Evolutionary conservation across 2,797 vertebrate species (phyloP), one percentile per base, ranked within the genome.

Genomic region (Adrianichthys oophorus): DNA sequence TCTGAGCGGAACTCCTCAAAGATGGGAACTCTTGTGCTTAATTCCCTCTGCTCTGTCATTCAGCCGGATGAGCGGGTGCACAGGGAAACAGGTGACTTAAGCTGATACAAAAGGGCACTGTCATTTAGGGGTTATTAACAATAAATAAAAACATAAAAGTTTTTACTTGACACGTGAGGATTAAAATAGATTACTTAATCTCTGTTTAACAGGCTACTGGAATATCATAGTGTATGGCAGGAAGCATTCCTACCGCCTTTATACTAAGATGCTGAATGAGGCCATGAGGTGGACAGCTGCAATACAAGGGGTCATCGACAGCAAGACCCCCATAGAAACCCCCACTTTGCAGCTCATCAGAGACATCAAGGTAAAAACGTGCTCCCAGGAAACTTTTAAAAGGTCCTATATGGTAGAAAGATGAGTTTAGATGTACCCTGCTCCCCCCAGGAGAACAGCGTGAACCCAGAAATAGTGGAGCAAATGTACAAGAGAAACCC

Each of bases 401-500:
- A 29, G 26, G 5, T 5, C 26, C 7, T 6, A 7, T 6, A 29
- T 1, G 2, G 0, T 1, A 29, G 26, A 8, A 6, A 15, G 0
- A 43, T 61, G 6, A 52, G 47, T 49, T 17, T 23, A 18, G 1
- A 26, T 13, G 40, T 4, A 45, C 15, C 21, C 2, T 13, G 2
- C 40, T 23, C 45, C 70, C 19, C 56, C 49, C 78, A 97, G 95
- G 95, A 97, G 80, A 96, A 93, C 90, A 96, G 95, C 40, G 87
- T 94, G 15, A 96, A 97, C 73, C 79, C 92, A 1, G 95, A 96
- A 52, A 90, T 92, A 10, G 95, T 98, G 72, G 95, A 98, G 60
- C 95, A 96, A 85, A 98, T 92, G 4, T 97, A 96, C 24, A 87
- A 92, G 74, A 94, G 95, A 78, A 98, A 98, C 79, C 95, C 95